Base-by-base conservation (phyloP, 2,113 vertebrate genomes). In the Procapra przewalskii region DNA sequence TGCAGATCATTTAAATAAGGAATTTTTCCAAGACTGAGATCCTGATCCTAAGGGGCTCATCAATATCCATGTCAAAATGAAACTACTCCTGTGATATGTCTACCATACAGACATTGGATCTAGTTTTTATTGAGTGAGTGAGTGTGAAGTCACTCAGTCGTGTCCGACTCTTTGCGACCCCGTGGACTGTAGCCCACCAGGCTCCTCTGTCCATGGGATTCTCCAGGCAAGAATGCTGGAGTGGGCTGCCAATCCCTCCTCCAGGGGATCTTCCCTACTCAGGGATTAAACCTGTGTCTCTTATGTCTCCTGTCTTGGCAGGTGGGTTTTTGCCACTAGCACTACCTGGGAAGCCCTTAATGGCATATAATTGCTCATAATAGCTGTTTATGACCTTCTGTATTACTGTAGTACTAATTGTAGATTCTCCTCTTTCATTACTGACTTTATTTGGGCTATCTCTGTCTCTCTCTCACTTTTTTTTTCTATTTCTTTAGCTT, bases 1-100 rank as follows among this genome's bases (percentile, higher is more conserved):
- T 82, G 40, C 6, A 97, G 84, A 80, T 64, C 31, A 95, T 93
- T 90, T 92, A 33, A 96, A 98, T 95, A 96, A 97, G 52, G 75
- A 94, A 52, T 67, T 97, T 97, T 93, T 77, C 45, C 31, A 92
- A 91, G 52, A 75, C 36, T 88, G 79, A 96, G 29, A 80, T 77
- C 52, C 23, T 94, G 84, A 97, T 64, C 71, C 75, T 45, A 80
- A 25, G 92, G 52, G 25, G 36, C 59, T 87, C 57, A 95, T 98
- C 84, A 82, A 95, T 97, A 97, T 81, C 67, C 60, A 93, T 90
- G 52, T 90, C 50, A 90, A 77, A 92, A 84, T 36, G 80, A 43
- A 40, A 87, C 40, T 77, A 23, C 5, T 43, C 7, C 82, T 48
- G 29, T 80, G 31, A 10, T 52, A 57, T 87, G 59, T 9, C 12